Evolutionary conservation across 2,888 invertebrate genomes (phyloP).

Genomic region (Pantelozetes paolii): DNA sequence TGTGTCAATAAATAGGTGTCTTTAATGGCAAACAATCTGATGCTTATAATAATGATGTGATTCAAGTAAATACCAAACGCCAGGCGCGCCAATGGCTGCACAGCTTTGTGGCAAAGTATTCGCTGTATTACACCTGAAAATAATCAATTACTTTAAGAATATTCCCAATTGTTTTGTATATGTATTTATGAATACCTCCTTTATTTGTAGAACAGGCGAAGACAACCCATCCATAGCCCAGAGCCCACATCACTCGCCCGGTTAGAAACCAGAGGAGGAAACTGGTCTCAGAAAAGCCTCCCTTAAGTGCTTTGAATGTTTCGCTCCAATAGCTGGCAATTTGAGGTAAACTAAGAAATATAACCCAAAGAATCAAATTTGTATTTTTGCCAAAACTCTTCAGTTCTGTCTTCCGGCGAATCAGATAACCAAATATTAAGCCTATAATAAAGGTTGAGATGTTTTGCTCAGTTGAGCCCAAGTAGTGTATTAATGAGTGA

Average conservation of each 20-base stretch:
- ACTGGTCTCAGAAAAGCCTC: constrained; percentile 28
- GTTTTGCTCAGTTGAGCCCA: constrained; percentile 34
- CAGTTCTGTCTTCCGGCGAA: constrained; percentile 18
- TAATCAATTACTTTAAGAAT: background rate
- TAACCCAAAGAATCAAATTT: constrained; percentile 19
- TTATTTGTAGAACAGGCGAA: constrained; percentile 34
- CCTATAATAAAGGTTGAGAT: constrained; percentile 30
- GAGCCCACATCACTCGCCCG: constrained; percentile 36
- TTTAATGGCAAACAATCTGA: constrained; percentile 32
- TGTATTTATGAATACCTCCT: constrained; percentile 32
- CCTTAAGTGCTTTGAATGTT: constrained; percentile 37
- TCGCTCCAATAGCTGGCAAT: constrained; percentile 38
- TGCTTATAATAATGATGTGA: constrained; percentile 39
- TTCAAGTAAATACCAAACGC: constrained; percentile 38
- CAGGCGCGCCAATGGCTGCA: constrained; percentile 32
- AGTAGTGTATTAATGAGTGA: constrained; percentile 37
- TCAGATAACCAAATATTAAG: constrained; percentile 31
- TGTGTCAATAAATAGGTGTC: constrained; percentile 20
- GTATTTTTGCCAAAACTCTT: background rate
- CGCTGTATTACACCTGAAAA: constrained; percentile 16
- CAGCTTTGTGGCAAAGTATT: background rate
- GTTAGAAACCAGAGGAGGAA: constrained; percentile 34
- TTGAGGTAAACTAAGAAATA: constrained; percentile 18
- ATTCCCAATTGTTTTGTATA: no score
- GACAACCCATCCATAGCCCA: constrained; percentile 39